Percentiles rank a stretch among this genome's conserved stretches.
Conservation (phyloP, 2,113 vertebrate species). For the Cololabis saira region DNA sequence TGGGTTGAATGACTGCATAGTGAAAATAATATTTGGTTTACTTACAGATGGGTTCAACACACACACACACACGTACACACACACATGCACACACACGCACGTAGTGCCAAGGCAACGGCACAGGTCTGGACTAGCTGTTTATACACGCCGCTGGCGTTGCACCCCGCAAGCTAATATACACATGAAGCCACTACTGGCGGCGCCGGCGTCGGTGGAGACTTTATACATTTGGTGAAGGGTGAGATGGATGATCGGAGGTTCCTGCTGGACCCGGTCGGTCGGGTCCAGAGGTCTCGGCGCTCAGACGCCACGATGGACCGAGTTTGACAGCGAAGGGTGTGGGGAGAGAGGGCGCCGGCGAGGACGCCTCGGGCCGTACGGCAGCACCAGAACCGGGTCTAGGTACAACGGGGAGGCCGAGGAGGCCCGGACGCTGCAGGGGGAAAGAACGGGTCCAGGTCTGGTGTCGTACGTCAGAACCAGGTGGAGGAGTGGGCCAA, state of each 20-base stretch:
- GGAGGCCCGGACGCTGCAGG: background rate
- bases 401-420: slow-evolving; percentile 16
- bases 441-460: too few species aligned
- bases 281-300: background rate
- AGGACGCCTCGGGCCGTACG: slow-evolving; percentile 2
- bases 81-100: slow-evolving; percentile 17
- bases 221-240: slow-evolving; percentile 53
- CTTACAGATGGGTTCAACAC: slow-evolving; percentile 75
- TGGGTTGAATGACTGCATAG: slow-evolving; percentile 83
- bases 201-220: slow-evolving; percentile 41
- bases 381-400: slow-evolving; percentile 51
- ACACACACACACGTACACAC: slow-evolving; percentile 37
- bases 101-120: slow-evolving; percentile 36
- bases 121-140: slow-evolving; percentile 30
- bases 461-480: too few species aligned
- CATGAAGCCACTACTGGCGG: slow-evolving; percentile 59
- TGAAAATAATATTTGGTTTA: slow-evolving; percentile 85
- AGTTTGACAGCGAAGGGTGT: too few species aligned
- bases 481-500: too few species aligned
- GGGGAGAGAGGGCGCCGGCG: too few species aligned
- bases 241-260: too few species aligned
- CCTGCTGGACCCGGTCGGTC: too few species aligned
- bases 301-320: too few species aligned
- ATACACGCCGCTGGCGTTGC: slow-evolving; percentile 19
- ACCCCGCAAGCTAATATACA: slow-evolving; percentile 59